Percentiles rank a stretch among this genome's conserved stretches.
Conservation (phyloP, 2,797 vertebrate species). For the Sebastes nivosus region DNA sequence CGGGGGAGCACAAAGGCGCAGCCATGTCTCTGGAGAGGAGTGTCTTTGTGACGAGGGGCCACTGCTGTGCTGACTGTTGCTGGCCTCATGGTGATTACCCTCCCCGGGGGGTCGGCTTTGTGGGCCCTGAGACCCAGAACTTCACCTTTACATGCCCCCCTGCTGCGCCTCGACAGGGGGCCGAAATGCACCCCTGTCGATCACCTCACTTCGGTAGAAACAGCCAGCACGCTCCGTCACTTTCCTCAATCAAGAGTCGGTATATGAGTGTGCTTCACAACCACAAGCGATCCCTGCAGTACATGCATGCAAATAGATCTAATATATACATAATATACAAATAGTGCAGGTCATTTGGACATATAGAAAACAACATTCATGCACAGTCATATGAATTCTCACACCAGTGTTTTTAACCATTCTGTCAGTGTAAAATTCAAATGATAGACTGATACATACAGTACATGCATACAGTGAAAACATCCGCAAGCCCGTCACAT, state of each 20-base stretch:
- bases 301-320: not conserved
- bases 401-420: not conserved
- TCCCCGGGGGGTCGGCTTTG: conserved; percentile 80
- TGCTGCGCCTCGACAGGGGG: conserved; percentile 71
- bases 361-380: not conserved
- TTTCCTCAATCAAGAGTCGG: not conserved
- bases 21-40: conserved; percentile 74
- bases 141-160: conserved; percentile 84
- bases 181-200: conserved; percentile 65
- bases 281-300: not conserved
- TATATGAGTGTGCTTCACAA: not conserved
- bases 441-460: not conserved
- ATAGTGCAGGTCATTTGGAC: not conserved
- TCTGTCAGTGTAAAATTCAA: not conserved
- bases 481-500: not conserved
- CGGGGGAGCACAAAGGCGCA: conserved; percentile 72
- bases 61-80: conserved; percentile 77
- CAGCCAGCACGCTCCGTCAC: not conserved
- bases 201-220: conserved; percentile 49
- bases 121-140: conserved; percentile 73
- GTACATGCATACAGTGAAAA: not conserved
- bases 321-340: not conserved
- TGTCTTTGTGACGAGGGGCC: conserved; percentile 75
- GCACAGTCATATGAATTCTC: not conserved
- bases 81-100: conserved; percentile 85